Evolutionary conservation across 2,888 invertebrate genomes (phyloP), one percentile per base, ranked within the genome.

Genomic region (Ennomos erosarius): DNA sequence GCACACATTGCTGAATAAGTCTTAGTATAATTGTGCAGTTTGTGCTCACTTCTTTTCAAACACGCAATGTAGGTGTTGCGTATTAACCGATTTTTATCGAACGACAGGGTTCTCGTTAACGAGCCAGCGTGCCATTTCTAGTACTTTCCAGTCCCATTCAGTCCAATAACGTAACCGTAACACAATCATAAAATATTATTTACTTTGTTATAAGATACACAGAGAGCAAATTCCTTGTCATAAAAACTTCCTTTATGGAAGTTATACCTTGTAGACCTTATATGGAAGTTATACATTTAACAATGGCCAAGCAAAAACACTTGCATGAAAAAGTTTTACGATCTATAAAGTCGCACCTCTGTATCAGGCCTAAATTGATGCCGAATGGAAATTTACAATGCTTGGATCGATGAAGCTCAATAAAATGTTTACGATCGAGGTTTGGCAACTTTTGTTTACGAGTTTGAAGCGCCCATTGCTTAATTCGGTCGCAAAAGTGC

Each of bases 401-500:
- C 70, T 50, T 55, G 63, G 68, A 72, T 74, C 77, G 74, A 77
- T 75, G 74, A 68, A 78, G 55, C 62, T 57, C 76, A 71, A 81
- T 85, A 84, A 87, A 87, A 82, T 78, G 62, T 87, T 86, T 85
- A 87, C 78, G 82, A 82, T 62, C 70, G 57, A 60, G 69, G 78
- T 82, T 82, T 75, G 74, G 75, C 75, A 84, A 81, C 70, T 76
- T 76, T 72, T 70, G 70, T 69, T 73, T 73, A 70, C 67, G 63
- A 64, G 64, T 55, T 59, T 47, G 56, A 63, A 68, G 67, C 61
- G 59, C 62, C 60, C 59, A 66, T 67, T 70, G 64, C 65, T 68
- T 67, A 64, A 71, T 71, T 64, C 59, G 62, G 59, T 64, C 57
- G 62, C 63, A 46, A 62, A 65, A 67, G 58, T 69, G 59, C 62